These are phyloP conservation scores for Pseudorhiza aurosa DNA, from an alignment of 30 jellyfish, hydroid and myxozoan species.

Conservation along the genomic window DNA sequence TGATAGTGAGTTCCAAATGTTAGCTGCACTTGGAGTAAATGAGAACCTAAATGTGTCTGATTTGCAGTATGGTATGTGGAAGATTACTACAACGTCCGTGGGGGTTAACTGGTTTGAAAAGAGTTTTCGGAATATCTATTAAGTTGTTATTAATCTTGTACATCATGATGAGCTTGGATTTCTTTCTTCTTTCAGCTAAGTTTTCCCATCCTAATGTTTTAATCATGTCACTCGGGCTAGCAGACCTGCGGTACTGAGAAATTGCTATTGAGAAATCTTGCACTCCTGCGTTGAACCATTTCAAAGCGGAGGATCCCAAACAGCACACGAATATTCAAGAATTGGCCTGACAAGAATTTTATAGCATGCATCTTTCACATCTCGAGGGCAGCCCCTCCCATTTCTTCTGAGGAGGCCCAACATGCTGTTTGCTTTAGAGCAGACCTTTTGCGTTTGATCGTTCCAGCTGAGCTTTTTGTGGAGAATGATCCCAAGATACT, in stretches of 20 bases:
- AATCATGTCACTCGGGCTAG: not conserved
- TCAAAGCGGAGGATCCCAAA: conserved; percentile 34
- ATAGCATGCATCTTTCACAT: conserved; percentile 33
- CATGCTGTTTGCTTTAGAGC: conserved; percentile 38
- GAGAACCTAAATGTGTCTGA: too few species aligned
- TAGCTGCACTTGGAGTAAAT: too few species aligned
- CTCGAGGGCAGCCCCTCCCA: conserved; percentile 41
- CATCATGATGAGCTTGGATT: not conserved
- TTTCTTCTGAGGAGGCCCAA: conserved; percentile 36
- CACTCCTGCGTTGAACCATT: conserved; percentile 1
- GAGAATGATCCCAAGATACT: too few species aligned
- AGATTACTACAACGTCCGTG: too few species aligned
- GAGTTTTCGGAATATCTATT: too few species aligned
- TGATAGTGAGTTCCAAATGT: too few species aligned
- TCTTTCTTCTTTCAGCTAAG: not conserved
- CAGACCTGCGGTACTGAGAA: not conserved
- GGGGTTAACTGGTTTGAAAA: too few species aligned
- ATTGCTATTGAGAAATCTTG: not conserved
- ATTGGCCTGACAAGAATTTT: conserved; percentile 36
- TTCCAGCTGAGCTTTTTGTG: too few species aligned
- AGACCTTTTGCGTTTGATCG: conserved; percentile 25
- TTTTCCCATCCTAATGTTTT: not conserved
- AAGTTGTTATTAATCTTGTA: not conserved
- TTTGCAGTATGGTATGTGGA: too few species aligned
- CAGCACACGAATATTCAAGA: conserved; percentile 8